phyloP scores from a whole-genome alignment of 2,797 vertebrate species.

The Tachyglossus aculeatus region DNA sequence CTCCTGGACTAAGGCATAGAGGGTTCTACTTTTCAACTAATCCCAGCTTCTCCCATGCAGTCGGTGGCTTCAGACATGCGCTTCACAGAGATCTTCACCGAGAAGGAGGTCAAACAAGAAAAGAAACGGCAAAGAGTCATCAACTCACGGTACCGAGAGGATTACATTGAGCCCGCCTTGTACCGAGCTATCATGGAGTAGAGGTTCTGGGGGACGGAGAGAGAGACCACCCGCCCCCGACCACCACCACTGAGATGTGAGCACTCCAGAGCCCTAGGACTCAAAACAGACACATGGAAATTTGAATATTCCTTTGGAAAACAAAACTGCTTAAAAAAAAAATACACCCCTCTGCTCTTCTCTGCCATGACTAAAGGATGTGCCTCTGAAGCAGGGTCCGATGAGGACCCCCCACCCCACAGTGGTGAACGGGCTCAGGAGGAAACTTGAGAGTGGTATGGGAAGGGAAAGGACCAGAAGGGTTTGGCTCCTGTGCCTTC shows the following conservation, averaged over 20 bases:
- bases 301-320: slow-evolving; percentile 20
- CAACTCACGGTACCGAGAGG: slow-evolving; percentile 95
- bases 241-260: slow-evolving; percentile 21
- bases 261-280: slow-evolving; percentile 57
- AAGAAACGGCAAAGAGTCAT: slow-evolving; percentile 94
- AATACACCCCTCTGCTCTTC: slow-evolving; percentile 5
- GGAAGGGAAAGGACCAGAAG: no score
- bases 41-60: slow-evolving; percentile 63
- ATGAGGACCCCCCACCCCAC: no score
- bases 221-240: slow-evolving; percentile 20
- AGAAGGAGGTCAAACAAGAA: slow-evolving; percentile 89
- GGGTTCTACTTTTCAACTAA: no score
- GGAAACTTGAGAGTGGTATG: no score
- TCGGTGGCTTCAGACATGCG: slow-evolving; percentile 98
- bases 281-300: slow-evolving; percentile 47
- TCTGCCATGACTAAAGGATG: no score
- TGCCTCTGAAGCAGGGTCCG: no score
- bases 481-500: slow-evolving; percentile 48
- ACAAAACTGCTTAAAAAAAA: slow-evolving; percentile 50
- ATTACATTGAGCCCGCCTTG: slow-evolving; percentile 92
- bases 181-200: slow-evolving; percentile 97
- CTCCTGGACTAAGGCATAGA: no score
- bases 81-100: slow-evolving; percentile 92
- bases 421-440: no score
- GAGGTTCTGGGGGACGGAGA: slow-evolving; percentile 58